Percentiles rank a stretch among this genome's conserved stretches.
phyloP scores from a whole-genome alignment of 2,888 invertebrate genomes.

The Drosophila cognata region DNA sequence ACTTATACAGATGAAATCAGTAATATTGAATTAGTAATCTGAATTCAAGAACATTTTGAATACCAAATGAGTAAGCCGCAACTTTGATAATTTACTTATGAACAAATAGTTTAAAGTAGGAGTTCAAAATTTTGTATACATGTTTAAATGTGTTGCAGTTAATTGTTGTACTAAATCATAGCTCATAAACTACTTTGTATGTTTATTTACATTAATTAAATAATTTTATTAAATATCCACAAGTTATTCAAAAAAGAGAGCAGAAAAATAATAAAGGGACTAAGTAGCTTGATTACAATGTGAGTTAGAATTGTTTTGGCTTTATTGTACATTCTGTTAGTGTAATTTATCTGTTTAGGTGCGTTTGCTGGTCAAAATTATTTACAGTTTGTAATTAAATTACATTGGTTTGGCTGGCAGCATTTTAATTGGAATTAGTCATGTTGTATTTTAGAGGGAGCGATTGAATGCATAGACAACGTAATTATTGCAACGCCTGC shows the following conservation, averaged over 20 bases:
- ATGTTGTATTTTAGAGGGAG: conserved; percentile 26
- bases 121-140: background rate
- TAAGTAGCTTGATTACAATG: background rate
- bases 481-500: conserved; percentile 57
- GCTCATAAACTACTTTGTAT: background rate
- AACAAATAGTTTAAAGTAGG: background rate
- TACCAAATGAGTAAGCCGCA: background rate
- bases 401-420: conserved; percentile 13
- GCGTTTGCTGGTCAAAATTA: background rate
- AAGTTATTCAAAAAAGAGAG: background rate
- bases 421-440: conserved; percentile 51
- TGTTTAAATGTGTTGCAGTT: background rate
- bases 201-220: background rate
- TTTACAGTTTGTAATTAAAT: conserved; percentile 34
- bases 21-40: background rate
- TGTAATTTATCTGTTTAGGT: background rate
- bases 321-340: background rate
- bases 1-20: background rate
- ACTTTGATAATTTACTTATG: background rate
- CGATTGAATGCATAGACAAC: conserved; percentile 63
- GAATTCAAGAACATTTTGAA: background rate
- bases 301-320: background rate
- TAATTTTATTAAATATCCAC: background rate
- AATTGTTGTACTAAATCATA: background rate
- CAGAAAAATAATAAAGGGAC: accelerated